A percentile compares a stretch with the other conserved stretches of the same genome.
phyloP scores from a whole-genome alignment of 2,888 invertebrate genomes.

The Cerceris ruficornis region DNA sequence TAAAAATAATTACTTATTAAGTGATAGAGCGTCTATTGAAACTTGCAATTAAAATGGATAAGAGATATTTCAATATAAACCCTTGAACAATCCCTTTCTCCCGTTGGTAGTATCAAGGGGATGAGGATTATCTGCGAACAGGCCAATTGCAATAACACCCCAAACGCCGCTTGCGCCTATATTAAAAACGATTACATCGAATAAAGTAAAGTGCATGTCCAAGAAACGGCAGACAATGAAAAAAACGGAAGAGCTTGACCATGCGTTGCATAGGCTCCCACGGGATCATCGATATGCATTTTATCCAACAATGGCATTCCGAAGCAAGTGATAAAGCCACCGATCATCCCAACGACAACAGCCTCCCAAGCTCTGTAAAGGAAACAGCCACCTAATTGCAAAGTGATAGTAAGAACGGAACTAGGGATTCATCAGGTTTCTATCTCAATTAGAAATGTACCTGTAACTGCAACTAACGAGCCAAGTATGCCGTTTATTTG shows the following conservation, averaged over 20 bases:
- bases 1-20: slow-evolving; percentile 9
- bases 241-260: slow-evolving; percentile 81
- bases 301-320: slow-evolving; percentile 90
- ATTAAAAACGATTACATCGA: slow-evolving; percentile 16
- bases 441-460: slow-evolving; percentile 76
- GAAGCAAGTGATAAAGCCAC: slow-evolving; percentile 88
- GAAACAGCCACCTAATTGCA: slow-evolving; percentile 88
- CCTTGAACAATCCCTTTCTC: slow-evolving; percentile 89
- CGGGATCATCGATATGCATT: slow-evolving; percentile 93
- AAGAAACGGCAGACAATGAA: not conserved
- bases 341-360: slow-evolving; percentile 90
- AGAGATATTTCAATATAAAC: slow-evolving; percentile 77
- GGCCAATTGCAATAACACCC: slow-evolving; percentile 94
- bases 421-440: no score
- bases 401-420: no score
- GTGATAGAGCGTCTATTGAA: not conserved
- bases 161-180: slow-evolving; percentile 81
- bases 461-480: slow-evolving; percentile 93
- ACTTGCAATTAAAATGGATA: not conserved
- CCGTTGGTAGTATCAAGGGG: slow-evolving; percentile 92
- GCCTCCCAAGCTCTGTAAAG: slow-evolving; percentile 94
- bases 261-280: slow-evolving; percentile 95
- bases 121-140: slow-evolving; percentile 93
- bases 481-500: slow-evolving; percentile 95
- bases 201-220: not conserved